Evolutionary conservation across 2,888 invertebrate genomes (phyloP), one percentile per base, ranked within the genome.

Genomic region (Latrodectus hesperus): DNA sequence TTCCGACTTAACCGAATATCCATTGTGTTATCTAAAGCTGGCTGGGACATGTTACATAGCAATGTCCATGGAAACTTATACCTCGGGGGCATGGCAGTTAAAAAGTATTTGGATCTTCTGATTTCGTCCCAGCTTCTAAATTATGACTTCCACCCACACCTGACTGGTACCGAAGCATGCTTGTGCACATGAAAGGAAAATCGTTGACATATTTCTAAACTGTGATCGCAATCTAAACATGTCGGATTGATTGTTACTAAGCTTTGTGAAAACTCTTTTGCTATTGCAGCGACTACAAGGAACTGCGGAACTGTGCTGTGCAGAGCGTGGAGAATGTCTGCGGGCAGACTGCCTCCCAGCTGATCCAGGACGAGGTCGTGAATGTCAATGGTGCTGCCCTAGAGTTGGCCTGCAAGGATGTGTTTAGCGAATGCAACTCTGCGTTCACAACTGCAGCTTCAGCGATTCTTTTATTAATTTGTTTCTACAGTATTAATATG

Each of bases 221-320:
- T 38, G 38, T 38, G 6, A 38, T 38, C 4, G 5, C 0, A 38
- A 38, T 38, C 4, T 38, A 38, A 38, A 38, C 22, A 22, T 22
- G 22, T 22, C 22, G 22, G 22, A 1, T 22, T 22, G 38, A 1
- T 38, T 38, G 2, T 38, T 38, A 22, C 22, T 38, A 38, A 38
- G 4, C 38, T 22, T 70, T 53, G 22, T 14, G 22, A 17, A 38
- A 38, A 38, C 38, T 80, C 9, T 72, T 52, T 22, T 22, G 22
- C 38, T 64, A 0, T 81, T 81, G 6, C n/a, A 87, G 86, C 51
- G 81, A 67, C 10, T 87, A 87, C 73, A 80, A 87, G 22, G 60
- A 77, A 6, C 60, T 87, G 9, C 53, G 76, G 8, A 81, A 77
- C 52, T 87, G 86, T 9, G 81, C 81, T 16, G 76, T 87, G n/a